Conservation (phyloP, 2,113 vertebrate species). For the Serilophus lunatus region DNA sequence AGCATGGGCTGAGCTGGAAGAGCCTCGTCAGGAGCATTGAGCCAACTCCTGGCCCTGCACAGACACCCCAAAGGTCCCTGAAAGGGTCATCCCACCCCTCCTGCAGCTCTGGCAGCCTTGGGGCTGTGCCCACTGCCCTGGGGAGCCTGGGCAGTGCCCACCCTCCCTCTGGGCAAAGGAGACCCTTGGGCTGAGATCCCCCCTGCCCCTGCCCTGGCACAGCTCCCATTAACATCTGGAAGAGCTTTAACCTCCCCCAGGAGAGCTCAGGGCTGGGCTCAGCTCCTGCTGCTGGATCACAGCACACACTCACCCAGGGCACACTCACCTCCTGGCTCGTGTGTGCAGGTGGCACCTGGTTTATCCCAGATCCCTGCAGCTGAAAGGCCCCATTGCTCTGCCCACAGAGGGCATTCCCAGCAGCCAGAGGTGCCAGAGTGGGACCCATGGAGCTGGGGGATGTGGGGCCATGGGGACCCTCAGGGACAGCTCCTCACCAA, state of each 20-base stretch:
- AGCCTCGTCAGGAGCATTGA: not conserved
- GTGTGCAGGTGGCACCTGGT: not conserved
- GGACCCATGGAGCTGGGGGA: not conserved
- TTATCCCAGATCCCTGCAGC: not conserved
- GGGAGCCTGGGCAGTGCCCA: too few relatives aligned
- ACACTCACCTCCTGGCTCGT: not conserved
- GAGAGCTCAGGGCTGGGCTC: accelerated
- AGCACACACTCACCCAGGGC: accelerated
- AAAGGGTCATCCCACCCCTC: too few relatives aligned
- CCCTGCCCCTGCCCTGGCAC: accelerated
- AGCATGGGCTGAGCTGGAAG: not conserved
- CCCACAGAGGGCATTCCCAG: not conserved
- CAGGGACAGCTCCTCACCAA: too few relatives aligned
- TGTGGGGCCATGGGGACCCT: accelerated
- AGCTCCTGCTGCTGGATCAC: not conserved
- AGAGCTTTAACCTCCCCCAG: too few relatives aligned
- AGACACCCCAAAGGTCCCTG: too few relatives aligned
- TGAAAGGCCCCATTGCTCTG: accelerated
- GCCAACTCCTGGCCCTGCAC: too few relatives aligned
- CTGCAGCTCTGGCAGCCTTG: too few relatives aligned
- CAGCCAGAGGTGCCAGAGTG: not conserved
- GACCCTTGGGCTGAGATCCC: too few relatives aligned
- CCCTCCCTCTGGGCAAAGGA: too few relatives aligned
- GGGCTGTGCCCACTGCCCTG: too few relatives aligned
- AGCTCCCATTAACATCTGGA: not conserved